A percentile compares a stretch with the other conserved stretches of the same genome.
Conservation (phyloP, 2,113 vertebrate genomes). For the Nothobranchius furzeri region DNA sequence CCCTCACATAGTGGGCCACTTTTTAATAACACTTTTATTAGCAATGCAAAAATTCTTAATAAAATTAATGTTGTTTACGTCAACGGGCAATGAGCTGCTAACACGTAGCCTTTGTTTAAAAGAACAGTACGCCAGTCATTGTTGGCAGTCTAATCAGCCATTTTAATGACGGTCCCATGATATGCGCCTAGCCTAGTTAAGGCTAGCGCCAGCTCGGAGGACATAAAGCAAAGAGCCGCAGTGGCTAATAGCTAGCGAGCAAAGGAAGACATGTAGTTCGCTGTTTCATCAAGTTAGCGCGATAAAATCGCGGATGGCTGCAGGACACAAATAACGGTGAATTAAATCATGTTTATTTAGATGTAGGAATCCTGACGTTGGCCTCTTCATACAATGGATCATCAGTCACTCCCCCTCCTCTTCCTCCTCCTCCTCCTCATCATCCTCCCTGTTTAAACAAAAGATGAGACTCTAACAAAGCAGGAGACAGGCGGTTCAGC, state of each 20-base stretch:
- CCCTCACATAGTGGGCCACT: neutral
- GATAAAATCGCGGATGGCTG: neutral
- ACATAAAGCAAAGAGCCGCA: constrained; percentile 51
- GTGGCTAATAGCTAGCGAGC: constrained; percentile 38
- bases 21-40: neutral
- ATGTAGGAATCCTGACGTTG: constrained; percentile 19
- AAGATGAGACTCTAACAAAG: constrained; percentile 56
- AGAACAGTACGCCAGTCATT: constrained; percentile 12
- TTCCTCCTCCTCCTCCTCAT: constrained; percentile 26
- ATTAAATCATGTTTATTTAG: neutral
- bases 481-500: constrained; percentile 23
- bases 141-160: too few species aligned
- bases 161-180: constrained; percentile 5
- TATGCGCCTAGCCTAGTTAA: constrained; percentile 20
- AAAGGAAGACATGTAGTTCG: too few species aligned
- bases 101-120: neutral
- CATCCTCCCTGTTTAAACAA: constrained; percentile 63
- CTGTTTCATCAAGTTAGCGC: neutral
- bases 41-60: neutral
- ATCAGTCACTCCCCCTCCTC: constrained; percentile 49
- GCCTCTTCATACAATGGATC: constrained; percentile 50
- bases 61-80: rapidly evolving
- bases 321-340: too few species aligned
- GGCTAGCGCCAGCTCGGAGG: constrained; percentile 13
- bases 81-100: rapidly evolving